Evolutionary conservation across 2,888 invertebrate species (phyloP), one percentile per base, ranked within the genome.

Genomic region (Meiosimyza platycephala): DNA sequence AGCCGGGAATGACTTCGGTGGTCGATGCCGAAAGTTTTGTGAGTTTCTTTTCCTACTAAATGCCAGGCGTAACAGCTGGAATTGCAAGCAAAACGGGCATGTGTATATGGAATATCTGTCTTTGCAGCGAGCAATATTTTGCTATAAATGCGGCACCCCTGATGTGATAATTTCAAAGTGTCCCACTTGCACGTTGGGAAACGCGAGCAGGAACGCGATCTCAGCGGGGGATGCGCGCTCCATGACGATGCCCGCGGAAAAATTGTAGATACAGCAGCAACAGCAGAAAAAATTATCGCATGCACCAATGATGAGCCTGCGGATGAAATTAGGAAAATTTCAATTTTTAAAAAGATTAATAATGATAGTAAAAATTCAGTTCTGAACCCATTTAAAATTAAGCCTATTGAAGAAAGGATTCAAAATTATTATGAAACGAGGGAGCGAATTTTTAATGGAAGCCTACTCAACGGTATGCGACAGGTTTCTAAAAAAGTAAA

Each of bases 101-200:
- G 50, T 48, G 1, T 64, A 18, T 48, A 64, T 15, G 11, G 63
- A 64, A 1, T 64, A 51, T 16, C 6, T 18, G 22, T 47, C 65
- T 1, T 4, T 52, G 15, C 13, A 28, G 18, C 12, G 52, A 16
- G 52, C 28, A 12, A 65, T 65, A n/a, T 62, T 33, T 33, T 62
- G 62, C n/a, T 28, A 50, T 51, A 64, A 64, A 51, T 64, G 22
- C n/a, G 64, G 64, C n/a, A 6, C 11, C 2, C 51, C 13, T 5
- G 33, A 52, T 15, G 52, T 28, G 0, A 65, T 65, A 3, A 65
- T 54, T 16, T 33, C 52, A 15, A 65, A 65, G 12, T 65, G 65
- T 28, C 65, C 65, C 12, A 65, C 18, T 33, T 65, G 65, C 4
- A 16, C 33, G 6, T 6, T 6, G 65, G 65, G 52, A 28, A 52